phyloP scores from a whole-genome alignment of 2,113 vertebrate species.

The Brachyistius frenatus region DNA sequence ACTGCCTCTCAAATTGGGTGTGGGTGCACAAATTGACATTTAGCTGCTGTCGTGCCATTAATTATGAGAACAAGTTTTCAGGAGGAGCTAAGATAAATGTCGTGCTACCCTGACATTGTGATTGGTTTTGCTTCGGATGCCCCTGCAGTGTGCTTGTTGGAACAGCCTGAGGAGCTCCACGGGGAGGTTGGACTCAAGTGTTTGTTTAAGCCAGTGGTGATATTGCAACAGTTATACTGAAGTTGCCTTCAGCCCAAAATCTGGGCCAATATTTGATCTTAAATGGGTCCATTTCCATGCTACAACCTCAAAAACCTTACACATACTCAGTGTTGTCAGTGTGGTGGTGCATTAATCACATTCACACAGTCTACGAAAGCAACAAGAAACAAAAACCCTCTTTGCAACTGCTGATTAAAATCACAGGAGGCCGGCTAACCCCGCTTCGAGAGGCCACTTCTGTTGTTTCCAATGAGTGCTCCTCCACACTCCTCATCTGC shows the following conservation, averaged over 20 bases:
- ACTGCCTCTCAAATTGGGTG: constrained; percentile 56
- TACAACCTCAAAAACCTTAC: neutral
- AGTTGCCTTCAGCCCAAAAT: constrained; percentile 22
- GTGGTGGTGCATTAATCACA: constrained; percentile 15
- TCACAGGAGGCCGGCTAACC: constrained; percentile 19
- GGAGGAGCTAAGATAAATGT: constrained; percentile 77
- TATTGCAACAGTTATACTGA: constrained; percentile 1
- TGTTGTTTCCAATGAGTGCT: constrained; percentile 5
- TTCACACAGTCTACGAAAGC: neutral
- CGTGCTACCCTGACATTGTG: constrained; percentile 66
- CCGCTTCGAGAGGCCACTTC: neutral
- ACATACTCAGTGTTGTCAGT: neutral
- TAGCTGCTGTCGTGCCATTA: constrained; percentile 75
- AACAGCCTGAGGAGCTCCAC: constrained; percentile 22
- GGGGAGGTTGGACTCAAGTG: neutral
- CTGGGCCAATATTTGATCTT: constrained; percentile 23
- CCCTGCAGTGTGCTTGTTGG: constrained; percentile 14
- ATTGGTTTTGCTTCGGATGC: constrained; percentile 60
- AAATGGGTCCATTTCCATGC: constrained; percentile 2
- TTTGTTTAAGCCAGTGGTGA: constrained; percentile 14
- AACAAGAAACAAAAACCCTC: neutral
- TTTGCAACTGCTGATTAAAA: constrained; percentile 21
- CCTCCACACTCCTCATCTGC: neutral
- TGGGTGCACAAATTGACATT: constrained; percentile 81
- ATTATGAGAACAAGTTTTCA: constrained; percentile 77